A percentile compares a stretch with the other conserved stretches of the same genome.
Evolutionary conservation across 2,113 vertebrate species (phyloP).

Genomic region (Coregonus clupeaformis): DNA sequence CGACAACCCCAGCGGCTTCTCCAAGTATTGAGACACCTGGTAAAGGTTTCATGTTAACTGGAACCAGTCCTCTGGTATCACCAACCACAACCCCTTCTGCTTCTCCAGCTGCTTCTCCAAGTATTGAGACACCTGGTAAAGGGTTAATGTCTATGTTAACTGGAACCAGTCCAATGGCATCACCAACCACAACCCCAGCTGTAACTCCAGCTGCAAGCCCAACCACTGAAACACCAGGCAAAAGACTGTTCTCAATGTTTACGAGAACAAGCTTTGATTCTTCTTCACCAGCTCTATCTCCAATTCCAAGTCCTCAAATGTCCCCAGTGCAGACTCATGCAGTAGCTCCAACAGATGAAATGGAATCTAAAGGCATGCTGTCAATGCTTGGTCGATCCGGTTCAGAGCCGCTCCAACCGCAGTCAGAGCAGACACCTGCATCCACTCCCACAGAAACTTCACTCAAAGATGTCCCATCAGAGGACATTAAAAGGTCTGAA

Average conservation of each 20-base stretch:
- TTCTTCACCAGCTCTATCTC: slow-evolving; percentile 5
- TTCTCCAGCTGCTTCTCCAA: too few species aligned
- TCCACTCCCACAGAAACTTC: neutral
- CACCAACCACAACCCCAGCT: too few species aligned
- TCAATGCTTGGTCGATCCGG: neutral
- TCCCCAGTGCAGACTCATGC: neutral
- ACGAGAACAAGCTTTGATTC: neutral
- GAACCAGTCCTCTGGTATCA: too few species aligned
- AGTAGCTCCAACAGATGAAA: slow-evolving; percentile 4
- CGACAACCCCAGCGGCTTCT: too few species aligned
- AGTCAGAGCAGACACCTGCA: slow-evolving; percentile 13
- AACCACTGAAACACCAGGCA: slow-evolving; percentile 4
- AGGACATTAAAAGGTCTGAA: neutral
- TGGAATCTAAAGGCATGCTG: slow-evolving; percentile 1
- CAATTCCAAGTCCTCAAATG: neutral
- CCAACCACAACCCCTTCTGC: too few species aligned
- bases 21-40: too few species aligned
- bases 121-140: too few species aligned
- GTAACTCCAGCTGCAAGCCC: slow-evolving; percentile 7
- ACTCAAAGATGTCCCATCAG: neutral
- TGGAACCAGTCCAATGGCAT: too few species aligned
- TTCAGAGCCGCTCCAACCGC: slow-evolving; percentile 29
- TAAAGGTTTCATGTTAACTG: too few species aligned
- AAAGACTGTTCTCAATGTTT: slow-evolving; percentile 9
- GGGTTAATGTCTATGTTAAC: too few species aligned